phyloP scores from a whole-genome alignment of 2,888 invertebrate species.

The Pegoplata infirma region DNA sequence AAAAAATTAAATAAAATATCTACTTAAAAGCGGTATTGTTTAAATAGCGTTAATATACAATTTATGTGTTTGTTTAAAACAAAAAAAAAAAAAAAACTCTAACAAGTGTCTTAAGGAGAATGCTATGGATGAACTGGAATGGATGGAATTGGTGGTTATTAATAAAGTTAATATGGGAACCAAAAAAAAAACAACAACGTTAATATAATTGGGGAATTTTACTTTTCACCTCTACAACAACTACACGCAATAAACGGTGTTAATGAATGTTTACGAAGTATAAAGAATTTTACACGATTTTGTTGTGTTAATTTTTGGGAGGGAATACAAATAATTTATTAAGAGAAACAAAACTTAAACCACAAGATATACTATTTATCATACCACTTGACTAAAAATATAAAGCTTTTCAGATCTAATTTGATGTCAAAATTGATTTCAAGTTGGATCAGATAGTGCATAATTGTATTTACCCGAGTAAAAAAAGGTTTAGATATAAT shows the following conservation, averaged over 20 bases:
- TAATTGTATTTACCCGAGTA: too few relatives aligned
- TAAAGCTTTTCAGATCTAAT: too few relatives aligned
- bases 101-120: constrained; percentile 3
- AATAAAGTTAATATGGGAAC: constrained; percentile 16
- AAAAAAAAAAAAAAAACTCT: too few relatives aligned
- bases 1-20: neutral
- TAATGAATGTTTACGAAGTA: constrained; percentile 29
- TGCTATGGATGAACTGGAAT: too few relatives aligned
- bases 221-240: neutral
- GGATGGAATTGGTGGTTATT: constrained; percentile 6
- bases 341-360: too few relatives aligned
- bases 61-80: constrained; percentile 36
- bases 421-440: too few relatives aligned
- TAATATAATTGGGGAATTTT: constrained; percentile 14
- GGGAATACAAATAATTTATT: too few relatives aligned
- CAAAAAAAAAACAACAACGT: neutral
- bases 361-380: too few relatives aligned
- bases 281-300: neutral
- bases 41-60: constrained; percentile 35
- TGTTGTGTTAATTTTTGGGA: too few relatives aligned
- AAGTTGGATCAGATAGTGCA: too few relatives aligned
- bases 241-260: constrained; percentile 8
- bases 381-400: too few relatives aligned
- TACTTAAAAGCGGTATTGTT: constrained; percentile 13
- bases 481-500: too few relatives aligned